These are phyloP conservation scores for Taphrorychus bicolor DNA, from an alignment of 2,888 invertebrate species.

Conservation along the genomic window DNA sequence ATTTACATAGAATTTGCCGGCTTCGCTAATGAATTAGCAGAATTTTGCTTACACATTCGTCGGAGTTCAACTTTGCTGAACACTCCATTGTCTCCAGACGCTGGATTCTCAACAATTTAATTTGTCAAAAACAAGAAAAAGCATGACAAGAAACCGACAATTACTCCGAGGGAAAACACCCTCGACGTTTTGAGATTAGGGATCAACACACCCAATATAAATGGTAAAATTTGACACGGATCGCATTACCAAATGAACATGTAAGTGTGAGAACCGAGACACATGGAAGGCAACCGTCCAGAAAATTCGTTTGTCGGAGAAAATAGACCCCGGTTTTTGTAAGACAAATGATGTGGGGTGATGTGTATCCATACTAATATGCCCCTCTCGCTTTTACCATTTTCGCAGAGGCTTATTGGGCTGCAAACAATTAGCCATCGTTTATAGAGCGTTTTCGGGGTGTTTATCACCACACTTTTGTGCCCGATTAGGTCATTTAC, in stretches of 20 bases:
- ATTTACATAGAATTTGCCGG: no score
- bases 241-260: conserved; percentile 38
- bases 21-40: no score
- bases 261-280: conserved; percentile 56
- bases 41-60: no score
- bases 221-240: conserved; percentile 41
- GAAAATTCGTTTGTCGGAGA: conserved; percentile 63
- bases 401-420: conserved; percentile 40
- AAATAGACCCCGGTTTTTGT: conserved; percentile 61
- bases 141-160: neutral
- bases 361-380: conserved; percentile 55
- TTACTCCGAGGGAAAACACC: conserved; percentile 7
- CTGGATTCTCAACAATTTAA: neutral
- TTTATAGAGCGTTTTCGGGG: neutral
- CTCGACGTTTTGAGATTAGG: conserved; percentile 24
- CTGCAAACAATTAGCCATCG: conserved; percentile 37
- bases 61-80: no score
- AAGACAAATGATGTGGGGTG: conserved; percentile 61
- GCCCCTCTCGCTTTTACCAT: conserved; percentile 36
- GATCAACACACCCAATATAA: conserved; percentile 36
- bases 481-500: neutral
- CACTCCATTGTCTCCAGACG: neutral
- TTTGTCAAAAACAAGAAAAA: conserved; percentile 4
- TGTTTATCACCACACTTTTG: conserved; percentile 8
- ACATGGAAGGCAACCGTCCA: conserved; percentile 56